These are phyloP conservation scores for Panopea generosa DNA, from an alignment of 2,888 invertebrate genomes.

Conservation along the genomic window DNA sequence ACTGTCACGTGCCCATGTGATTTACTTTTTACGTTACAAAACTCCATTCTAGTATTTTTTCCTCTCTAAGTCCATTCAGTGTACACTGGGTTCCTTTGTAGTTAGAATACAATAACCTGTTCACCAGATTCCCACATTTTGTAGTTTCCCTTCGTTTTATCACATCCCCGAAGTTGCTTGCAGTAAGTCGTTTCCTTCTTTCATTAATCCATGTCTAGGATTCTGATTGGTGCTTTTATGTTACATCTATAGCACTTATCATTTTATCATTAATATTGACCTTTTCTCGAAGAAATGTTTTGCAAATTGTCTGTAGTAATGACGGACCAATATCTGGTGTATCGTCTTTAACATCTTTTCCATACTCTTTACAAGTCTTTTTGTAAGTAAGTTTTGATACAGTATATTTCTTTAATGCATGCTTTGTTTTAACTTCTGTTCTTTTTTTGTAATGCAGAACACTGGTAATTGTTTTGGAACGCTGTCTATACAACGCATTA, in stretches of 20 bases:
- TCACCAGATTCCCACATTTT: conserved; percentile 7
- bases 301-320: not conserved
- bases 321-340: not conserved
- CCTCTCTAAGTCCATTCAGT: conserved; percentile 25
- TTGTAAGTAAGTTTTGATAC: not conserved
- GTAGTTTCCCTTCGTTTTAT: conserved; percentile 17
- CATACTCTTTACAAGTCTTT: not conserved
- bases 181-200: conserved; percentile 6
- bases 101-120: conserved; percentile 19
- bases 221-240: not conserved
- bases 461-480: not conserved
- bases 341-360: not conserved
- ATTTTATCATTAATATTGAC: not conserved
- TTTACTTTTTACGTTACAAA: conserved; percentile 23
- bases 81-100: conserved; percentile 11
- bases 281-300: not conserved
- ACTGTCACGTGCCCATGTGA: conserved; percentile 34
- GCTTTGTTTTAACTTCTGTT: not conserved
- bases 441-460: not conserved
- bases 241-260: not conserved
- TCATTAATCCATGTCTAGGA: not conserved
- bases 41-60: conserved; percentile 37
- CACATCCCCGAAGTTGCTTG: conserved; percentile 27
- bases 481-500: not conserved
- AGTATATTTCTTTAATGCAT: no score